Evolutionary conservation across 1,140 invertebrate genomes (phyloP).

Genomic region (Drosophila novamexicana): DNA sequence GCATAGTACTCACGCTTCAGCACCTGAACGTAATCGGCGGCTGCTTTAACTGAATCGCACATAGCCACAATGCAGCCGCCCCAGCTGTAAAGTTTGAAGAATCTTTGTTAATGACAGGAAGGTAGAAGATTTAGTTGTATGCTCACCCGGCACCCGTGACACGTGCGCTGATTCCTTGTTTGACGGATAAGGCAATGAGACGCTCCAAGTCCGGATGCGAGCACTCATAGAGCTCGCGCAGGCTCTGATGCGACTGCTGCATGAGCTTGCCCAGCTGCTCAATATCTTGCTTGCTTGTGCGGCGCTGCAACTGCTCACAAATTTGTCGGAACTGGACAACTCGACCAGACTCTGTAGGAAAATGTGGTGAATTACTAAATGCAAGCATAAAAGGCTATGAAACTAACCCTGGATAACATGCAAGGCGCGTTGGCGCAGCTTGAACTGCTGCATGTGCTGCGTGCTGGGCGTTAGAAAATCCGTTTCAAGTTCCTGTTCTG

Average conservation of each 20-base stretch:
- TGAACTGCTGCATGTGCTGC: constrained; percentile 89
- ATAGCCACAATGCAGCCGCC: constrained; percentile 97
- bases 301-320: constrained; percentile 66
- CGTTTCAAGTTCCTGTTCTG: constrained; percentile 87
- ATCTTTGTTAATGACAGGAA: constrained; percentile 8
- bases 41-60: constrained; percentile 88
- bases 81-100: constrained; percentile 88
- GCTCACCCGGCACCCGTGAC: constrained; percentile 95
- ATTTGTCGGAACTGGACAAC: constrained; percentile 90
- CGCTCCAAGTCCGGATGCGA: constrained; percentile 95
- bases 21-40: constrained; percentile 89
- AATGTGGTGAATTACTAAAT: background rate
- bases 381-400: background rate
- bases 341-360: constrained; percentile 90
- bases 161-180: constrained; percentile 91
- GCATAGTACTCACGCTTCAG: constrained; percentile 90
- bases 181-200: constrained; percentile 91
- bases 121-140: background rate
- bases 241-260: constrained; percentile 94
- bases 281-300: constrained; percentile 46
- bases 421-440: constrained; percentile 92
- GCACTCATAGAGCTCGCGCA: constrained; percentile 95
- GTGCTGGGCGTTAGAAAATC: constrained; percentile 90
- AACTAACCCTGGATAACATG: constrained; percentile 89
- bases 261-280: constrained; percentile 92